Conservation (phyloP, 2,888 invertebrate genomes). For the Sarcophaga variegata region DNA sequence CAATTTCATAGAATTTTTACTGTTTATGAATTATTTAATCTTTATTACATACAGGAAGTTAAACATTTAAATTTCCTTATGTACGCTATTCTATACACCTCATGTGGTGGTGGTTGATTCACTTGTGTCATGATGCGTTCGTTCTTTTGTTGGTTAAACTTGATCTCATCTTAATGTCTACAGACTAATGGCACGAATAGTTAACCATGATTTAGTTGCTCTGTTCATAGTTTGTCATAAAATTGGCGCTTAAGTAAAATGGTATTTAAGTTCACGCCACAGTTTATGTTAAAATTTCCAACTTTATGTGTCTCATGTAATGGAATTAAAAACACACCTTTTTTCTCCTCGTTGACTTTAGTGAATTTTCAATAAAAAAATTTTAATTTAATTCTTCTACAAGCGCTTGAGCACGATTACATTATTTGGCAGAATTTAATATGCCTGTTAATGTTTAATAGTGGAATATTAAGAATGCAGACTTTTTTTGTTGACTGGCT, state of each 20-base stretch:
- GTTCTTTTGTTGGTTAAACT: background rate
- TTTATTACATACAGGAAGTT: constrained; percentile 44
- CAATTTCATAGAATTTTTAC: background rate
- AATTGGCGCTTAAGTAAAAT: constrained; percentile 56
- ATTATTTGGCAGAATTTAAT: background rate
- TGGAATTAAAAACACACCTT: constrained; percentile 40
- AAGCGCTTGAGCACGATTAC: background rate
- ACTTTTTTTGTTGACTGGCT: too few species aligned
- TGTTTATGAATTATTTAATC: background rate
- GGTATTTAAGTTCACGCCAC: constrained; percentile 55
- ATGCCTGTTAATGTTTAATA: too few species aligned
- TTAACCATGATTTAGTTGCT: constrained; percentile 1
- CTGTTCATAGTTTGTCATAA: constrained; percentile 35
- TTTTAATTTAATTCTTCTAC: constrained; percentile 26
- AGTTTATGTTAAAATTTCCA: constrained; percentile 16
- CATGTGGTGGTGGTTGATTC: too few species aligned
- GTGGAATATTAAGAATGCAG: too few species aligned
- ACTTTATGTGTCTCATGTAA: constrained; percentile 21
- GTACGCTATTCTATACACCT: background rate
- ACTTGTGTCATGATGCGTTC: background rate
- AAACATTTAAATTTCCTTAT: constrained; percentile 3
- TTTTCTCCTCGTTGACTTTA: constrained; percentile 13
- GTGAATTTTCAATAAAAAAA: background rate
- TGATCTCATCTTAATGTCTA: background rate
- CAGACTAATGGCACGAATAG: background rate